A percentile compares a stretch with the other conserved stretches of the same genome.
Evolutionary conservation across 2,888 invertebrate species (phyloP).

Genomic region (Ptilodon capucinus): DNA sequence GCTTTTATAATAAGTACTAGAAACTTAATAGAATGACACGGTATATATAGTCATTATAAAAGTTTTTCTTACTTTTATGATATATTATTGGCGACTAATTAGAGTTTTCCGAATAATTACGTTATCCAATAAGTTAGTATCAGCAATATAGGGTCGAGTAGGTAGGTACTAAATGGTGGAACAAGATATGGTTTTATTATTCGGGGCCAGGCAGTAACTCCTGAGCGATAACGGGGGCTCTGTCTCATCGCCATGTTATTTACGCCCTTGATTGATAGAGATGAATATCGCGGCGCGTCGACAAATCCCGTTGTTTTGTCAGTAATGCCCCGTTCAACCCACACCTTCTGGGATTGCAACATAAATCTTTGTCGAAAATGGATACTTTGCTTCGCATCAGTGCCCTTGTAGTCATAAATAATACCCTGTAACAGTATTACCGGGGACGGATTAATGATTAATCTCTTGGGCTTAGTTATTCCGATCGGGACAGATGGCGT

Average conservation of each 20-base stretch:
- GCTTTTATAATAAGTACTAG: too few relatives aligned
- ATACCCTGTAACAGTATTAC: conserved; percentile 38
- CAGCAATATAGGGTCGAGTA: not conserved
- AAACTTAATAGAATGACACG: too few relatives aligned
- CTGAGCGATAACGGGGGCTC: conserved; percentile 52
- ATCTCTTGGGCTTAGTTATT: conserved; percentile 30
- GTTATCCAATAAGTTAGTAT: not conserved
- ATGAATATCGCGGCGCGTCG: conserved; percentile 62
- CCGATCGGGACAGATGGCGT: conserved; percentile 25
- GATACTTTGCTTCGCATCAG: conserved; percentile 51
- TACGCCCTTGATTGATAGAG: conserved; percentile 68
- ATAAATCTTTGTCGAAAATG: conserved; percentile 62
- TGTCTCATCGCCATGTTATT: conserved; percentile 58
- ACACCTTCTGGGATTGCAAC: conserved; percentile 58
- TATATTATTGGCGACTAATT: not conserved
- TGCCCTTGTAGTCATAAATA: conserved; percentile 45
- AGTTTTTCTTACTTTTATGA: too few relatives aligned
- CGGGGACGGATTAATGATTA: conserved; percentile 31
- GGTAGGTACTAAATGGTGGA: conserved; percentile 17
- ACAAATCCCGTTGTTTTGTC: conserved; percentile 56
- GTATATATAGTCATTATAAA: too few relatives aligned
- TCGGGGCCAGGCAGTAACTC: conserved; percentile 45
- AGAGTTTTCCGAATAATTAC: not conserved
- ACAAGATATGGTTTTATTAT: conserved; percentile 46
- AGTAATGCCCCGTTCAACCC: conserved; percentile 47